phyloP scores from a whole-genome alignment of 2,113 vertebrate genomes.

The Nymphicus hollandicus region DNA sequence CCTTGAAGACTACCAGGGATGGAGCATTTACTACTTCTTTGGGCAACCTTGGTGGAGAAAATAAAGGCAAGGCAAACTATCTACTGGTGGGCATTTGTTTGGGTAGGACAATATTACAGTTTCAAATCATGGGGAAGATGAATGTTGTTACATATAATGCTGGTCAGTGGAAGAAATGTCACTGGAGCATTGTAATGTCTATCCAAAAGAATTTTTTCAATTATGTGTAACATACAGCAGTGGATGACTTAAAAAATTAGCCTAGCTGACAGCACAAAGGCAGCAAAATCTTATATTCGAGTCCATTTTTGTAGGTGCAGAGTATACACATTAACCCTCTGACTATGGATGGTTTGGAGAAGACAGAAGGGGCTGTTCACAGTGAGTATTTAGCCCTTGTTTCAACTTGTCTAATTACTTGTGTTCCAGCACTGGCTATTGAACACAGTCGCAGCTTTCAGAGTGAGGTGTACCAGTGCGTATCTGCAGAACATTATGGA shows the following conservation, averaged over 20 bases:
- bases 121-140: background rate
- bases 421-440: background rate
- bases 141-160: background rate
- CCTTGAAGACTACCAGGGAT: background rate
- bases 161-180: constrained; percentile 47
- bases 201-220: constrained; percentile 45
- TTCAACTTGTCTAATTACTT: background rate
- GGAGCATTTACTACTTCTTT: background rate
- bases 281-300: background rate
- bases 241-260: constrained; percentile 11
- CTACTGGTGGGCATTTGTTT: background rate
- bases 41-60: background rate
- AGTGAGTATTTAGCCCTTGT: background rate
- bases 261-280: constrained; percentile 7
- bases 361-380: background rate
- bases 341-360: background rate
- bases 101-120: background rate
- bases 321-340: background rate
- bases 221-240: background rate
- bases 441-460: background rate
- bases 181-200: constrained; percentile 35
- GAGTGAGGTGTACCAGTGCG: background rate
- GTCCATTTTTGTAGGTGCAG: background rate
- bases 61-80: background rate
- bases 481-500: background rate